Conservation (phyloP, 1,140 invertebrate genomes). For the Venustaconcha ellipsiformis region DNA sequence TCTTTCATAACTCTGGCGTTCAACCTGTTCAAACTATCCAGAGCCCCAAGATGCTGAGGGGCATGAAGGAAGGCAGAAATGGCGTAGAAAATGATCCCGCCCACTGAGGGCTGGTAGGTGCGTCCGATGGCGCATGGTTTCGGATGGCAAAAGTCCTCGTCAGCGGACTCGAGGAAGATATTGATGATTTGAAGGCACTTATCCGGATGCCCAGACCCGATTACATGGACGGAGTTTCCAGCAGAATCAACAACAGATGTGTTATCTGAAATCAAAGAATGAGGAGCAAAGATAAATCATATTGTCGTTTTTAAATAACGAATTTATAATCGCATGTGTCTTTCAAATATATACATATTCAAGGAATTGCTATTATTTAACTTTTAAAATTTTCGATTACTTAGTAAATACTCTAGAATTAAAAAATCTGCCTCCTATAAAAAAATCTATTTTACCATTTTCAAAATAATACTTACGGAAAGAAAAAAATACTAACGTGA, state of each 20-base stretch:
- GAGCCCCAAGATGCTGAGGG: conserved; percentile 38
- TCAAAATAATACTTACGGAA: too few relatives aligned
- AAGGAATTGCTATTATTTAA: too few relatives aligned
- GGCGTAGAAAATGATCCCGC: conserved; percentile 53
- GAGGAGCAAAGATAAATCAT: too few relatives aligned
- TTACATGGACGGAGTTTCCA: conserved; percentile 13
- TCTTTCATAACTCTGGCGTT: conserved; percentile 42
- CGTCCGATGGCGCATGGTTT: conserved; percentile 60
- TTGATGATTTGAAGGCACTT: conserved; percentile 49
- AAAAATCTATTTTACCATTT: too few relatives aligned
- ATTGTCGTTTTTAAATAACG: too few relatives aligned
- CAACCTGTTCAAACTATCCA: conserved; percentile 36
- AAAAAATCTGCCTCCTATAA: too few relatives aligned
- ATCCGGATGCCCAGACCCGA: conserved; percentile 43
- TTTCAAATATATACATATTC: too few relatives aligned
- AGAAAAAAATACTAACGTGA: too few relatives aligned
- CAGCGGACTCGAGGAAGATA: conserved; percentile 41
- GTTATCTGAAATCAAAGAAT: conserved; percentile 14
- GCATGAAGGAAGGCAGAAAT: conserved; percentile 53
- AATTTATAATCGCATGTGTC: too few relatives aligned
- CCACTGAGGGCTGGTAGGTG: conserved; percentile 57
- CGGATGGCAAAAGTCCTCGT: conserved; percentile 50
- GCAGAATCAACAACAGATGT: conserved; percentile 5
- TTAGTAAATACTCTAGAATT: too few relatives aligned
- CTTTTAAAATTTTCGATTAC: too few relatives aligned